A percentile compares a stretch with the other conserved stretches of the same genome.
phyloP scores from a whole-genome alignment of 2,888 invertebrate species.

The Boloria selene region DNA sequence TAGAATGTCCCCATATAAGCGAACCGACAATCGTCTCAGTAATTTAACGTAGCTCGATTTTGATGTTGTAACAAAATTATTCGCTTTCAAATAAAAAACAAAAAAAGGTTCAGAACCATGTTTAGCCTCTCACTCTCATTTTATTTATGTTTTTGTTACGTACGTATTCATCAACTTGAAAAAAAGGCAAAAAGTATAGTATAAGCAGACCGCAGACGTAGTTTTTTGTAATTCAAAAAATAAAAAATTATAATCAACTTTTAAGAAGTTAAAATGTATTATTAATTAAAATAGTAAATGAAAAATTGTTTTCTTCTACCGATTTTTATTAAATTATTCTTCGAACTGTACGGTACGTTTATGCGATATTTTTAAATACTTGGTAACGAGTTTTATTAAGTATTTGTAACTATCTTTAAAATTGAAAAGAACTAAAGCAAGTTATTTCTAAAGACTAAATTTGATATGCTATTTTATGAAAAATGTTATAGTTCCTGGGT shows the following conservation, averaged over 20 bases:
- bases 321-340: no score
- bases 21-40: slow-evolving; percentile 32
- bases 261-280: no score
- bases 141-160: slow-evolving; percentile 19
- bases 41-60: slow-evolving; percentile 38
- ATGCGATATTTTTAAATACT: no score
- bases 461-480: no score
- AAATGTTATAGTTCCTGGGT: no score
- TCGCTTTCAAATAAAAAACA: slow-evolving; percentile 49
- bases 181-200: slow-evolving; percentile 23
- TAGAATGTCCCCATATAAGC: slow-evolving; percentile 38
- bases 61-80: slow-evolving; percentile 46
- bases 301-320: no score
- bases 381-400: no score
- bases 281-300: no score
- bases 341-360: no score
- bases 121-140: slow-evolving; percentile 49
- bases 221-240: neutral
- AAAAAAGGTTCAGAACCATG: slow-evolving; percentile 35
- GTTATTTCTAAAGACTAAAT: no score
- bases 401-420: no score
- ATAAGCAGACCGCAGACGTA: slow-evolving; percentile 11
- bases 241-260: neutral
- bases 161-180: slow-evolving; percentile 18
- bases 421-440: no score